phyloP scores from a whole-genome alignment of 2,113 vertebrate species.

The Hippocampus mohnikei region DNA sequence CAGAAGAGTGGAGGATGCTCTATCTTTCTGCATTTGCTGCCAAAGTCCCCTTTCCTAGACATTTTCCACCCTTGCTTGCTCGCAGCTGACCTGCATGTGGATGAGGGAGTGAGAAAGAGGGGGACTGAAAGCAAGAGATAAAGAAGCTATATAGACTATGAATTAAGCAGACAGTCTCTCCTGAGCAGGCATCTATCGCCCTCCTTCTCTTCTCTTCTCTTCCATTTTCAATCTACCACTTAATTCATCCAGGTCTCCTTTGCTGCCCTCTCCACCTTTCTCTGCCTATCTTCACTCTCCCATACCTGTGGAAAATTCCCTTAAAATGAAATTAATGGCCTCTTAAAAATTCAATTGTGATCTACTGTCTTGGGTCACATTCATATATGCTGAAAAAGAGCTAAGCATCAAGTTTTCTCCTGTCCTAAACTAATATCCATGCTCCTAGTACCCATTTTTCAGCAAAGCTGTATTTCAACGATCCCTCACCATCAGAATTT shows the following conservation, averaged over 20 bases:
- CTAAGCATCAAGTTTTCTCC: slow-evolving; percentile 12
- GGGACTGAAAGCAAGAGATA: slow-evolving; percentile 57
- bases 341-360: slow-evolving; percentile 39
- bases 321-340: slow-evolving; percentile 36
- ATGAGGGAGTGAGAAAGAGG: slow-evolving; percentile 50
- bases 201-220: slow-evolving; percentile 32
- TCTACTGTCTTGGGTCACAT: slow-evolving; percentile 17
- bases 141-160: slow-evolving; percentile 59
- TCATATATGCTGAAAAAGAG: slow-evolving; percentile 19
- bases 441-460: not conserved
- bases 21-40: slow-evolving; percentile 50
- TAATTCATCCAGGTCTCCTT: slow-evolving; percentile 47
- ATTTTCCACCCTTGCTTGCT: slow-evolving; percentile 43
- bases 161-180: slow-evolving; percentile 55
- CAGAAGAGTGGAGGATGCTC: slow-evolving; percentile 58
- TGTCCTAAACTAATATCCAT: slow-evolving; percentile 7
- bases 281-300: slow-evolving; percentile 24
- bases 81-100: slow-evolving; percentile 59
- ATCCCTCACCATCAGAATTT: no score
- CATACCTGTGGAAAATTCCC: slow-evolving; percentile 36
- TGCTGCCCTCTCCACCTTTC: slow-evolving; percentile 32
- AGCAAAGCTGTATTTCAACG: not conserved
- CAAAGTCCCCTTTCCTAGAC: slow-evolving; percentile 51
- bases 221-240: slow-evolving; percentile 54
- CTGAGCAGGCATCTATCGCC: slow-evolving; percentile 39